A percentile compares a stretch with the other conserved stretches of the same genome.
phyloP scores from a whole-genome alignment of 2,113 vertebrate species.

The Poicephalus meyeri region DNA sequence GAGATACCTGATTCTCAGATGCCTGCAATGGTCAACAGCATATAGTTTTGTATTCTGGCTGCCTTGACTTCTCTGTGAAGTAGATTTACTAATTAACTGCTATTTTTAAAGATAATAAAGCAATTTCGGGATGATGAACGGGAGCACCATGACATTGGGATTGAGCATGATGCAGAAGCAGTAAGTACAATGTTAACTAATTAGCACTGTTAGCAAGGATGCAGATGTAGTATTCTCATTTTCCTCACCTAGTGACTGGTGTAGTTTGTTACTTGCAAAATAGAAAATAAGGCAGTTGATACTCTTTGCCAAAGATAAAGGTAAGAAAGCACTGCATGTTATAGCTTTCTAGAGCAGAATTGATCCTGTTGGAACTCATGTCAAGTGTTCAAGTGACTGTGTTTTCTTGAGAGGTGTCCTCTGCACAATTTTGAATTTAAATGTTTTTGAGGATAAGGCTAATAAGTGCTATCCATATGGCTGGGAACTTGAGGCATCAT shows the following conservation, averaged over 20 bases:
- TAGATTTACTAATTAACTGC: neutral
- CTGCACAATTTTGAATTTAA: neutral
- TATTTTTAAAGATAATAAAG: constrained; percentile 82
- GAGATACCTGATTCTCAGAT: neutral
- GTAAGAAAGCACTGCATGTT: neutral
- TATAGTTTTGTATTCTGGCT: neutral
- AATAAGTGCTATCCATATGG: neutral
- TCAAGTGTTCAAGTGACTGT: neutral
- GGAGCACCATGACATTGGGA: constrained; percentile 91
- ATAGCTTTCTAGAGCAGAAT: neutral
- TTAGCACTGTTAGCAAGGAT: neutral
- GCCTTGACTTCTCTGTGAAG: neutral
- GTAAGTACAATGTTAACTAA: constrained; percentile 64
- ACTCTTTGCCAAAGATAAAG: neutral
- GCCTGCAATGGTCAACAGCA: rapidly evolving
- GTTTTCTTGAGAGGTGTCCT: neutral
- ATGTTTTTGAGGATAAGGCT: neutral
- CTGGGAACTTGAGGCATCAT: neutral
- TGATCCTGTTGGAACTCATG: neutral
- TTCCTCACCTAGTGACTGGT: neutral
- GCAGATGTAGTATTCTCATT: neutral
- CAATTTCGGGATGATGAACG: constrained; percentile 93
- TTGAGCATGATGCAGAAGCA: constrained; percentile 86
- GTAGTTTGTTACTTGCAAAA: neutral
- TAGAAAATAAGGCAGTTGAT: neutral